Evolutionary conservation across 2,113 vertebrate species (phyloP).

Genomic region (Sphyrna mokarran): DNA sequence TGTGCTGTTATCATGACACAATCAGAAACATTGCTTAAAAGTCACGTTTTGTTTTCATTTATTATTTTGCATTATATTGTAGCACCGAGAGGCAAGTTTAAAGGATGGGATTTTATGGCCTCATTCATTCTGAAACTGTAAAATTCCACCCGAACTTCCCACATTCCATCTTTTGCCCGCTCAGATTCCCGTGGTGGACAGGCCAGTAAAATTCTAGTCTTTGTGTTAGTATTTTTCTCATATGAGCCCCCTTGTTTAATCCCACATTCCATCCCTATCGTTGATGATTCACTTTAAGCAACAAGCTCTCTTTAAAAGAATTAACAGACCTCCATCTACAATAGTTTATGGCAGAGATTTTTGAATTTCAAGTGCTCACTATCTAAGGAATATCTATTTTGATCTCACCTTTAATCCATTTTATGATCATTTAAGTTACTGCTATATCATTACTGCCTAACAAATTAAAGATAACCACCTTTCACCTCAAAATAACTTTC

Average conservation of each 20-base stretch:
- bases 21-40: neutral
- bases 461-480: too few relatives aligned
- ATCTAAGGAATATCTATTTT: too few relatives aligned
- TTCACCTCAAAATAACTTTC: too few relatives aligned
- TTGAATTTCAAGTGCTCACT: neutral
- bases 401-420: too few relatives aligned
- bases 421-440: too few relatives aligned
- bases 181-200: too few relatives aligned
- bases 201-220: too few relatives aligned
- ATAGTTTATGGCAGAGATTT: neutral
- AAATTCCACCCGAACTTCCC: too few relatives aligned
- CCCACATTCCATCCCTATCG: neutral
- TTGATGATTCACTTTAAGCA: neutral
- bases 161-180: too few relatives aligned
- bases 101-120: too few relatives aligned
- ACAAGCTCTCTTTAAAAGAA: neutral
- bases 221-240: neutral
- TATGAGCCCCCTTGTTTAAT: neutral
- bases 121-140: too few relatives aligned
- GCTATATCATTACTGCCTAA: too few relatives aligned
- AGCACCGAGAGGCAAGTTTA: neutral
- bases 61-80: neutral
- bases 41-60: neutral
- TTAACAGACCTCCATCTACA: neutral
- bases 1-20: neutral